Evolutionary conservation across 2,888 invertebrate species (phyloP).

Genomic region (Lasioglossum calceatum): DNA sequence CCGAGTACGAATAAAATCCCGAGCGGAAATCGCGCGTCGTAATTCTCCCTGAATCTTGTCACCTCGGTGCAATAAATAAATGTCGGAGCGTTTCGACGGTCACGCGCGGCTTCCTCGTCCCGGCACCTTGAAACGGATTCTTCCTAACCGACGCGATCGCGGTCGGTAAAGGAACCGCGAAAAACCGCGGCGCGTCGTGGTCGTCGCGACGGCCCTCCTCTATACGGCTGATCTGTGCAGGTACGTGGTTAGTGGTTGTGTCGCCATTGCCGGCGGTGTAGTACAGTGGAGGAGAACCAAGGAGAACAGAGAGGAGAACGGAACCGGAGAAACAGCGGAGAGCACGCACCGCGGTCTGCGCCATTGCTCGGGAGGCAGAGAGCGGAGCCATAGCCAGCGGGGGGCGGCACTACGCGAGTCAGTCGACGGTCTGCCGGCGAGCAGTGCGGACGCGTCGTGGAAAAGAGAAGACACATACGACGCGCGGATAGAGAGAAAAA

Average conservation of each 20-base stretch:
- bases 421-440: conserved; percentile 83
- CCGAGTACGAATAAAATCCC: no score
- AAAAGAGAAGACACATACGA: neutral
- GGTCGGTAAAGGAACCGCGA: conserved; percentile 10
- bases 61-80: neutral
- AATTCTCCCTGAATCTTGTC: no score
- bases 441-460: conserved; percentile 76
- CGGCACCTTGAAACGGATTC: neutral
- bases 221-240: neutral
- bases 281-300: conserved; percentile 6
- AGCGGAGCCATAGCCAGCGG: conserved; percentile 12
- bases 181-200: neutral
- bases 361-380: conserved; percentile 16
- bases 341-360: conserved; percentile 18
- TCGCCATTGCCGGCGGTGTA: conserved; percentile 55
- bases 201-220: neutral
- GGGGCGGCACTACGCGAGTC: conserved; percentile 81
- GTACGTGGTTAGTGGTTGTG: conserved; percentile 29
- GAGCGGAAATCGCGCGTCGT: neutral
- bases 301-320: neutral
- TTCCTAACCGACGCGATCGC: neutral
- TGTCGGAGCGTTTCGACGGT: neutral
- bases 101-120: neutral
- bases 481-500: neutral
- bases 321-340: neutral